These are phyloP conservation scores for Agriotes lineatus DNA, from an alignment of 2,888 invertebrate genomes.

Conservation along the genomic window DNA sequence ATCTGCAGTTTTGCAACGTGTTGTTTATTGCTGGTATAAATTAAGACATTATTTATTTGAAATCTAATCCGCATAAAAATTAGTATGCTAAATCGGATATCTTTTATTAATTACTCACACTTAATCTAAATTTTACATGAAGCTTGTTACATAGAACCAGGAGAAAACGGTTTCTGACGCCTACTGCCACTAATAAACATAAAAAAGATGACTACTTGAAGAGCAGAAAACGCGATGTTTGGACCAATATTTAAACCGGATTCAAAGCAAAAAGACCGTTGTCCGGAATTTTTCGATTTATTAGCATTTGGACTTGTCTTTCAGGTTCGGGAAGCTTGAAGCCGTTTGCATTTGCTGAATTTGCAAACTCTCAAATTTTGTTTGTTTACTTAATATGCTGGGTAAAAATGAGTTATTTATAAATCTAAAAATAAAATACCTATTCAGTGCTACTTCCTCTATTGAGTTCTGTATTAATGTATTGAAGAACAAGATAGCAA, in stretches of 20 bases:
- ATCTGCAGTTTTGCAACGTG: no score
- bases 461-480: no score
- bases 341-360: constrained; percentile 8
- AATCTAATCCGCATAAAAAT: not conserved
- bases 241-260: constrained; percentile 1
- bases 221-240: no score
- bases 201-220: not conserved
- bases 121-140: not conserved
- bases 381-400: no score
- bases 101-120: not conserved
- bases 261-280: constrained; percentile 2
- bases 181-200: constrained; percentile 1
- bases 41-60: no score
- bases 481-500: no score
- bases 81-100: constrained; percentile 6
- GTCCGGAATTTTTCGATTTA: constrained; percentile 14
- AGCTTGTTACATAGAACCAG: not conserved
- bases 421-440: no score
- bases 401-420: no score
- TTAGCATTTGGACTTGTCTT: constrained; percentile 7
- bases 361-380: constrained; percentile 9
- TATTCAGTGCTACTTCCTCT: no score
- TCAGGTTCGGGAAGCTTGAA: constrained; percentile 8
- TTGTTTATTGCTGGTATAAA: no score
- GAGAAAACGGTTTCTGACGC: constrained; percentile 5